Percentiles rank a stretch among this genome's conserved stretches.
Evolutionary conservation across 2,888 invertebrate genomes (phyloP).

Genomic region (Prostheceraeus crozeri): DNA sequence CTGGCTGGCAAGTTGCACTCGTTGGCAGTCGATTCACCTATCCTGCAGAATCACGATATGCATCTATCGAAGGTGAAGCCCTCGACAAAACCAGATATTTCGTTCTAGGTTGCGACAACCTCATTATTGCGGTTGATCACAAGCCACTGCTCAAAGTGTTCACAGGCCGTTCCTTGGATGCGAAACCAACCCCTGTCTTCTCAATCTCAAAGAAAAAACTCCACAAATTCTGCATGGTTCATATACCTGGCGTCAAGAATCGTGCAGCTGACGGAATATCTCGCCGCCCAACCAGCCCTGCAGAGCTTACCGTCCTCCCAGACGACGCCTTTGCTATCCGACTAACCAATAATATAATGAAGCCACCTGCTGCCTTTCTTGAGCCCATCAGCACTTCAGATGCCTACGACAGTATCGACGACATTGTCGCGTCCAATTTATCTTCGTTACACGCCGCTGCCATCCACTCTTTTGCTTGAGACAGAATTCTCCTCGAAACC

Average conservation of each 20-base stretch:
- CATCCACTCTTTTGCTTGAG: conserved; percentile 19
- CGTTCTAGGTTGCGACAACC: conserved; percentile 37
- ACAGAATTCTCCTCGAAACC: background rate
- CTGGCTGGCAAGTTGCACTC: background rate
- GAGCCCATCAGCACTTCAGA: too few species aligned
- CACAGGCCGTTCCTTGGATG: conserved; percentile 37
- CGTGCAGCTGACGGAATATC: too few species aligned
- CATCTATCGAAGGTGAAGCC: conserved; percentile 27
- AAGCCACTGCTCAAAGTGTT: conserved; percentile 38
- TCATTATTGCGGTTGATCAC: conserved; percentile 39
- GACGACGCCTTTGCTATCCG: too few species aligned
- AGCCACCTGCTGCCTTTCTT: too few species aligned
- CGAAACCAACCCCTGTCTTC: conserved; percentile 25
- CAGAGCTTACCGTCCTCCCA: too few species aligned
- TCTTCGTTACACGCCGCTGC: too few species aligned
- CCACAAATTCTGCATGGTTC: conserved; percentile 1
- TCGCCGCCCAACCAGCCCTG: too few species aligned
- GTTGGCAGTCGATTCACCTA: conserved; percentile 11
- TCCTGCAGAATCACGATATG: conserved; percentile 12
- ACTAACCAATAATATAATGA: too few species aligned
- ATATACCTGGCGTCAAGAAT: too few species aligned
- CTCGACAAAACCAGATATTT: conserved; percentile 35
- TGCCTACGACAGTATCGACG: too few species aligned
- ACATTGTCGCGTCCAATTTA: too few species aligned
- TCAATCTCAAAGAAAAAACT: conserved; percentile 25